Evolutionary conservation across 2,797 vertebrate species (phyloP), one percentile per base, ranked within the genome.

Genomic region (Rhinoraja longicauda): DNA sequence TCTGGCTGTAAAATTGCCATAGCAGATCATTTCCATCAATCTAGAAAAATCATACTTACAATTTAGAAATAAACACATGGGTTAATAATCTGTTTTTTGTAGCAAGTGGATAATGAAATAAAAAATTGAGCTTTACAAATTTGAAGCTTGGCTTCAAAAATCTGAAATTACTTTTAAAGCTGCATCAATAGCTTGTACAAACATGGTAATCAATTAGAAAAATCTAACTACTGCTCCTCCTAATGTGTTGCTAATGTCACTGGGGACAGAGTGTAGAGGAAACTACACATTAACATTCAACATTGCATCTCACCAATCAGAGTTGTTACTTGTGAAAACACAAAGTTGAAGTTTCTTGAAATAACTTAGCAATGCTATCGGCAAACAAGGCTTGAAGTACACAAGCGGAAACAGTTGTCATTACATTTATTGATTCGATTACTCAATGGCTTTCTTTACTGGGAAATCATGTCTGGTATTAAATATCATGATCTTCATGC

Each of bases 231-330:
- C 59, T 21, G 67, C 36, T n/a, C 57, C 59, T 86, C 15, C 57
- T 86, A 5, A 59, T 84, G 24, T 86, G 9, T 90, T 24, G 36
- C 12, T 72, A 29, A 4, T 92, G 70, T 67, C 81, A 39, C 70
- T 73, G 39, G 90, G 90, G 90, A 92, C 90, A 32, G 32, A 7
- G 90, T 26, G 72, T 39, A 57, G 36, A 72, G 70, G 90, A 92
- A 92, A 53, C 53, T 12, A 12, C 26, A 39, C 62, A 73, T 8
- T 62, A 73, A 39, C 32, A 73, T 75, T 73, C 36, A 73, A 26
- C 39, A 73, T 88, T 88, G 59, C 62, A 67, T 10, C 70, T 73
- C 90, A 17, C 39, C 90, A 92, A 75, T 92, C 45, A 26, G 67
- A 72, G 90, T 26, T 24, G 70, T 73, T 70, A 36, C 13, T 91